A percentile compares a stretch with the other conserved stretches of the same genome.
These are phyloP conservation scores for Melanotaenia parkinsoni DNA, from an alignment of 2,797 vertebrate species.

Conservation along the genomic window DNA sequence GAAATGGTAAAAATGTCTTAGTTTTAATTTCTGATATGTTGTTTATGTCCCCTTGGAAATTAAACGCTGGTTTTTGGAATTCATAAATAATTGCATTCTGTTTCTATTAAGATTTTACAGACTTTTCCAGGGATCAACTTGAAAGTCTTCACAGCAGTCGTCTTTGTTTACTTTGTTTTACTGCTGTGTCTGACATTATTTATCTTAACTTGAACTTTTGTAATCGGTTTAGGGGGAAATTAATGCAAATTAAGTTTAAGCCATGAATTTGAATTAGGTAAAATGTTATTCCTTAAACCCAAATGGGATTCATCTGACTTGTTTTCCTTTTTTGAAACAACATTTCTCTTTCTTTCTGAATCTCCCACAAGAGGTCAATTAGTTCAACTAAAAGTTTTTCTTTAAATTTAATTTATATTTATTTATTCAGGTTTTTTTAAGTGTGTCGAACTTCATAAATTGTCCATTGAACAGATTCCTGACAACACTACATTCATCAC, in stretches of 20 bases:
- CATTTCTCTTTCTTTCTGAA: conserved; percentile 46
- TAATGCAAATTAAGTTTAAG: conserved; percentile 54
- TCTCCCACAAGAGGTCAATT: conserved; percentile 54
- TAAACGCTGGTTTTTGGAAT: too few relatives aligned
- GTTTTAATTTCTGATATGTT: not conserved
- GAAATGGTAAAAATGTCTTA: too few relatives aligned
- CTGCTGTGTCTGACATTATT: conserved; percentile 16
- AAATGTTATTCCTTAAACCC: conserved; percentile 51
- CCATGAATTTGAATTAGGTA: conserved; percentile 53
- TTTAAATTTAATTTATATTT: not conserved
- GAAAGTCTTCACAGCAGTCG: too few relatives aligned
- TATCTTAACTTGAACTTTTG: conserved; percentile 31
- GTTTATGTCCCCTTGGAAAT: too few relatives aligned
- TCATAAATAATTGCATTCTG: too few relatives aligned
- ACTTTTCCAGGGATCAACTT: too few relatives aligned
- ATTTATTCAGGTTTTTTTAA: conserved; percentile 15
- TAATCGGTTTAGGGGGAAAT: conserved; percentile 52
- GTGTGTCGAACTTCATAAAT: conserved; percentile 25
- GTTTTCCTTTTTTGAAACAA: conserved; percentile 35
- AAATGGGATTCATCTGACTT: conserved; percentile 48
- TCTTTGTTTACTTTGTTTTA: too few relatives aligned
- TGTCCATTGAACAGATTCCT: not conserved
- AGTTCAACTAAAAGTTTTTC: conserved; percentile 24
- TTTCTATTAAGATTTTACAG: too few relatives aligned
- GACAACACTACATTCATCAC: not conserved